Evolutionary conservation across 2,797 vertebrate species (phyloP).

Genomic region (Octomys mimax): DNA sequence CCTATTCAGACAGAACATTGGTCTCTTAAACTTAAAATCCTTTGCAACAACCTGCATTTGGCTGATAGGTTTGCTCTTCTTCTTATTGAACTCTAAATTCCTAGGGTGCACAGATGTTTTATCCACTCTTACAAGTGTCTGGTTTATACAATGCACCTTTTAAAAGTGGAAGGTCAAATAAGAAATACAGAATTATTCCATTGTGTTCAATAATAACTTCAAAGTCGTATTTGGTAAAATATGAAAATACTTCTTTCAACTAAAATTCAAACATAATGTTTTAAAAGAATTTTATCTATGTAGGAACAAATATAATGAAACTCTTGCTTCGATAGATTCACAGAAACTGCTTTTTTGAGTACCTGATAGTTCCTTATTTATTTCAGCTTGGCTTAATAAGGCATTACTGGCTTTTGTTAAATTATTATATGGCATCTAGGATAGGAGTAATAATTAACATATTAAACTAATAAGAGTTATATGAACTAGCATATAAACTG

Average conservation of each 20-base stretch:
- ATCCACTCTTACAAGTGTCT: neutral
- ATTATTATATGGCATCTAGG: neutral
- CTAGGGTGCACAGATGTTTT: neutral
- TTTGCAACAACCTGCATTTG: conserved; percentile 35
- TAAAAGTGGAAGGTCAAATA: conserved; percentile 18
- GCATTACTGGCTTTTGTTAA: neutral
- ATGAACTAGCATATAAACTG: neutral
- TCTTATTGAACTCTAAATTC: conserved; percentile 58
- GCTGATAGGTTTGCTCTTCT: conserved; percentile 51
- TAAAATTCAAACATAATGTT: neutral
- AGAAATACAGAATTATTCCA: neutral
- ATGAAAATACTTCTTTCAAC: conserved; percentile 1
- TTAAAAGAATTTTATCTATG: neutral
- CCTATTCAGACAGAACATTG: conserved; percentile 37
- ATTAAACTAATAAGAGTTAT: neutral
- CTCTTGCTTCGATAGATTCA: neutral
- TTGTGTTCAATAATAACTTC: conserved; percentile 1
- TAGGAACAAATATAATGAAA: neutral
- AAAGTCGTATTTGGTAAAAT: conserved; percentile 50
- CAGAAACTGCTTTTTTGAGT: neutral
- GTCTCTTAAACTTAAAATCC: conserved; percentile 70
- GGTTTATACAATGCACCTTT: conserved; percentile 24
- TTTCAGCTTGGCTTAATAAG: neutral
- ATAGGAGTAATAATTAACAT: neutral
- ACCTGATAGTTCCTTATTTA: neutral